Percentiles rank a stretch among this genome's conserved stretches.
Conservation (phyloP, 2,888 invertebrate genomes). For the Baccha elongata region DNA sequence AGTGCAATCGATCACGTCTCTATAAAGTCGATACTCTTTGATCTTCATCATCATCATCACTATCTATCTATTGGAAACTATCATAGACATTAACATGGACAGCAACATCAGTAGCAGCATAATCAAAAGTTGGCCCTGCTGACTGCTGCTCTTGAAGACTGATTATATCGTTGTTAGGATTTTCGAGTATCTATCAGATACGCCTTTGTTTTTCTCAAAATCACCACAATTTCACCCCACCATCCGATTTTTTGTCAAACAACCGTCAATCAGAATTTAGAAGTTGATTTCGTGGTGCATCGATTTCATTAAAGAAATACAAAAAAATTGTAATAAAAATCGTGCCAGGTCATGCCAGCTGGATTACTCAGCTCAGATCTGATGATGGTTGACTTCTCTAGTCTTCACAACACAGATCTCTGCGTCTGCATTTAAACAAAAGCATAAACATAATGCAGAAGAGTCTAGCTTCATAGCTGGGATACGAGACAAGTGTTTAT, state of each 20-base stretch:
- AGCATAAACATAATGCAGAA: constrained; percentile 20
- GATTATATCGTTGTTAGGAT: constrained; percentile 58
- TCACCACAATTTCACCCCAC: not conserved
- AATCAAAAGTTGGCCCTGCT: constrained; percentile 54
- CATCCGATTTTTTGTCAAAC: constrained; percentile 22
- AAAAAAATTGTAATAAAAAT: constrained; percentile 62
- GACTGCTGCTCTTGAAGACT: constrained; percentile 50
- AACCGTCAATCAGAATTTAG: constrained; percentile 70
- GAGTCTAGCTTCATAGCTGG: constrained; percentile 23
- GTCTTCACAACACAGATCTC: constrained; percentile 20
- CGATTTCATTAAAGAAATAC: constrained; percentile 66
- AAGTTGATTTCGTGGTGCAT: constrained; percentile 69
- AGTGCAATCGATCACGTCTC: constrained; percentile 73
- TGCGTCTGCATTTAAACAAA: constrained; percentile 45
- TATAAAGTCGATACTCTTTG: constrained; percentile 35
- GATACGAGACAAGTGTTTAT: constrained; percentile 22
- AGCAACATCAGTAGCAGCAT: constrained; percentile 34
- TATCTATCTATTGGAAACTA: too few relatives aligned
- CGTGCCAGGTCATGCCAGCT: constrained; percentile 73
- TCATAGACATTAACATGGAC: constrained; percentile 5
- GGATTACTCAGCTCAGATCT: constrained; percentile 57
- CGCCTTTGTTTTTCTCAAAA: constrained; percentile 68
- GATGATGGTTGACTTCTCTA: constrained; percentile 64
- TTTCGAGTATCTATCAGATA: constrained; percentile 72
- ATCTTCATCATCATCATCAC: constrained; percentile 44